phyloP scores from a whole-genome alignment of 2,888 invertebrate genomes.

The Beris morrisii region DNA sequence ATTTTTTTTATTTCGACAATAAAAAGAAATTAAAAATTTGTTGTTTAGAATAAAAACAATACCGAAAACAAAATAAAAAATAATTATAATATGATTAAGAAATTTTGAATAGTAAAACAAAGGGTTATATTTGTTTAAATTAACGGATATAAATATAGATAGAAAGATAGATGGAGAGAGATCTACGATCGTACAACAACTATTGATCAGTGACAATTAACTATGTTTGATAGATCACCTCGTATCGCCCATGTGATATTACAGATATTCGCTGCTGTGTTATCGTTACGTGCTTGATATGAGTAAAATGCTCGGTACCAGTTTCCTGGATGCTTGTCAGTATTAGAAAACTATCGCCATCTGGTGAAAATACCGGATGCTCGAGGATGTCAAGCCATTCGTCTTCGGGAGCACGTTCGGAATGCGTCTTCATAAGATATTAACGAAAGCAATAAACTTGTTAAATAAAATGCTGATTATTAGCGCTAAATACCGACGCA shows the following conservation, averaged over 20 bases:
- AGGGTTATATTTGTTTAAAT: neutral
- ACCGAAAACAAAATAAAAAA: conserved; percentile 22
- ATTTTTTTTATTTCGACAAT: conserved; percentile 31
- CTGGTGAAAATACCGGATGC: conserved; percentile 80
- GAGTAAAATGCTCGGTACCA: conserved; percentile 80
- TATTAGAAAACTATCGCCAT: conserved; percentile 81
- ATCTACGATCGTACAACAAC: conserved; percentile 30
- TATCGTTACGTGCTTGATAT: conserved; percentile 84
- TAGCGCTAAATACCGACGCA: no score
- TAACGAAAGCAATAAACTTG: neutral
- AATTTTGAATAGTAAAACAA: neutral
- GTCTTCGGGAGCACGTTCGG: conserved; percentile 80
- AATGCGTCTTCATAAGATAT: conserved; percentile 65
- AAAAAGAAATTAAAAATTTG: conserved; percentile 22
- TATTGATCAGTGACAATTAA: conserved; percentile 34
- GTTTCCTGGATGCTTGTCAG: conserved; percentile 83
- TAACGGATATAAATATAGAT: conserved; percentile 16
- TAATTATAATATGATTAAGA: conserved; percentile 17
- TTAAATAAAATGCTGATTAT: no score
- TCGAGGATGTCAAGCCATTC: conserved; percentile 86
- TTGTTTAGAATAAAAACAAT: conserved; percentile 24
- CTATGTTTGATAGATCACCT: conserved; percentile 61
- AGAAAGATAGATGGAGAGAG: neutral
- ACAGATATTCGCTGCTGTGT: conserved; percentile 81
- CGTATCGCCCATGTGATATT: conserved; percentile 82